Conservation (phyloP, 2,888 invertebrate species). For the Leucania comma region DNA sequence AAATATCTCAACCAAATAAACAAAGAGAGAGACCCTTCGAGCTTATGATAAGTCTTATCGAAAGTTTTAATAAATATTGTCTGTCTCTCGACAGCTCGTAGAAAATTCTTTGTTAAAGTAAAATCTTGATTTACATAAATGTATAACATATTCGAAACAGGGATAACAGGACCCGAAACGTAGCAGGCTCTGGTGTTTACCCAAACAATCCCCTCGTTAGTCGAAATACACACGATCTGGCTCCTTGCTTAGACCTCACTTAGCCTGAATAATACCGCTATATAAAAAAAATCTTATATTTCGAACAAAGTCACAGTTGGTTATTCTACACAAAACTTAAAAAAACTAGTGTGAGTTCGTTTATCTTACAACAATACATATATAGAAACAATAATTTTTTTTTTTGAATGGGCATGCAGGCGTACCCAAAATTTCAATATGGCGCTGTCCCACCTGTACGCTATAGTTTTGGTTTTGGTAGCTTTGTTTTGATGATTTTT, state of each 20-base stretch:
- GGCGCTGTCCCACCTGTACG: no score
- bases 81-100: not conserved
- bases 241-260: constrained; percentile 12
- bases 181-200: constrained; percentile 37
- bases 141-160: constrained; percentile 1
- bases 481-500: no score
- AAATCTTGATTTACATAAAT: constrained; percentile 4
- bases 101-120: constrained; percentile 1
- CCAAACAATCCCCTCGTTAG: constrained; percentile 44
- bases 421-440: no score
- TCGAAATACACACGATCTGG: constrained; percentile 24
- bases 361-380: no score
- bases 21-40: not conserved
- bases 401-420: no score
- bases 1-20: not conserved
- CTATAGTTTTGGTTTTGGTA: no score
- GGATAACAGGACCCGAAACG: constrained; percentile 10
- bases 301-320: no score
- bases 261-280: constrained; percentile 32
- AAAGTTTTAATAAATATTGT: constrained; percentile 8
- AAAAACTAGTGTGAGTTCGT: no score
- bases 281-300: no score
- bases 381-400: no score
- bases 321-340: no score
- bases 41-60: not conserved